Evolutionary conservation across 30 jellyfish, hydroid and myxozoan species (phyloP).

Genomic region (Hydractinia symbiolongicarpus): DNA sequence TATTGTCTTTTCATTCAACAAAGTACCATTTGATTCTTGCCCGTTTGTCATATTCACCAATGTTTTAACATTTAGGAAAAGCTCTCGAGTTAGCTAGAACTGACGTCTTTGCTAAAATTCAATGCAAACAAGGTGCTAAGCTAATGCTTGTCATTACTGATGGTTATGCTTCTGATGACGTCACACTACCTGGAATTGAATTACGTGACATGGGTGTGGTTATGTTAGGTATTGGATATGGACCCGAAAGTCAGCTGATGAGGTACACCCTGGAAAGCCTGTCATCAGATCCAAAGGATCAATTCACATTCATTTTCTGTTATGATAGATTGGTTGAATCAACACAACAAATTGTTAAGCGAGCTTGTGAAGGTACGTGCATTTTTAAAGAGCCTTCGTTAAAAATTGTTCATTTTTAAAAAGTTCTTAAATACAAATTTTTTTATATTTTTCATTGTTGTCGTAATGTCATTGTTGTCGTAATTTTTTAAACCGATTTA

Average conservation of each 20-base stretch:
- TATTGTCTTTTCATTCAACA: too few relatives aligned
- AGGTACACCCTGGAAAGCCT: constrained; percentile 78
- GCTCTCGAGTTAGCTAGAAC: constrained; percentile 89
- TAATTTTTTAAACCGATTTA: not conserved
- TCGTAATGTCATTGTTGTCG: not conserved
- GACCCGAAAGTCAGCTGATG: constrained; percentile 87
- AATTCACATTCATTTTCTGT: constrained; percentile 59
- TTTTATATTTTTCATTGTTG: not conserved
- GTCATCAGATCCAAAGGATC: constrained; percentile 84
- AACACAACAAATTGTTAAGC: constrained; percentile 55
- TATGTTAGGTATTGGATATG: constrained; percentile 75
- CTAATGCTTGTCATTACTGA: constrained; percentile 73
- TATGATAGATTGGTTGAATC: constrained; percentile 83
- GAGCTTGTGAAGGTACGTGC: constrained; percentile 78
- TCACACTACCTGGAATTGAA: constrained; percentile 65
- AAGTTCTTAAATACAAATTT: not conserved
- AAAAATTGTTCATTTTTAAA: too few relatives aligned
- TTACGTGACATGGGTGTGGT: constrained; percentile 87
- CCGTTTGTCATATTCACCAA: not conserved
- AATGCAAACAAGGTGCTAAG: constrained; percentile 58
- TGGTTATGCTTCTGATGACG: constrained; percentile 93
- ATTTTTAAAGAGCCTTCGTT: too few relatives aligned
- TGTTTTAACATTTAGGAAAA: constrained; percentile 45
- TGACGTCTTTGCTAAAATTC: constrained; percentile 59
- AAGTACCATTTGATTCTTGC: too few relatives aligned